Conservation (phyloP, 2,797 vertebrate species). For the Gymnocypris eckloni region DNA sequence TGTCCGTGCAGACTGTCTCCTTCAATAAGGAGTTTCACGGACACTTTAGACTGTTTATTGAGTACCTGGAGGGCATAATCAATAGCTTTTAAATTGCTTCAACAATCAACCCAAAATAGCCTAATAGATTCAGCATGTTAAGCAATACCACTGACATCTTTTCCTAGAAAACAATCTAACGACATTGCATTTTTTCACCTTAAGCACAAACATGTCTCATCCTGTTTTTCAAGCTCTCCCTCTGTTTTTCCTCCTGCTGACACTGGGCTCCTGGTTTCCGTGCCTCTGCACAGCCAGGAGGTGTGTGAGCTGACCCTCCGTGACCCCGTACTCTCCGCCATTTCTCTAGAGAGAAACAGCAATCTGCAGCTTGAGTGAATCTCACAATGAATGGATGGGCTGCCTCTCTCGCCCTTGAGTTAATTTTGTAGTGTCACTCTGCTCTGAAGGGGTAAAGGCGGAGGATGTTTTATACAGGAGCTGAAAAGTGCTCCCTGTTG, state of each 20-base stretch:
- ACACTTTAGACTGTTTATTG: slow-evolving; percentile 48
- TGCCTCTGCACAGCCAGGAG: slow-evolving; percentile 65
- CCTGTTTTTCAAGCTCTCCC: slow-evolving; percentile 72
- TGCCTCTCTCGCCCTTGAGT: slow-evolving; percentile 58
- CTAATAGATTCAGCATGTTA: slow-evolving; percentile 55
- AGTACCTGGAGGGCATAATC: slow-evolving; percentile 53
- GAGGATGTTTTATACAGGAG: slow-evolving; percentile 42
- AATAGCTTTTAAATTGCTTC: slow-evolving; percentile 62
- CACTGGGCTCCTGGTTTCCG: slow-evolving; percentile 67
- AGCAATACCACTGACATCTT: slow-evolving; percentile 49
- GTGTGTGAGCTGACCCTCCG: slow-evolving; percentile 71
- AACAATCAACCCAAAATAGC: slow-evolving; percentile 54
- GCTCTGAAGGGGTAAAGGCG: slow-evolving; percentile 47
- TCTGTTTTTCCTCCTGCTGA: slow-evolving; percentile 66
- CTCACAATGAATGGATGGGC: slow-evolving; percentile 51
- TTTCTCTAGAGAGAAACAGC: slow-evolving; percentile 61
- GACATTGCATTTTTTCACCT: slow-evolving; percentile 27
- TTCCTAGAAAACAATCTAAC: slow-evolving; percentile 35
- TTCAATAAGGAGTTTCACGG: slow-evolving; percentile 48
- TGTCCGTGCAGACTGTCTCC: slow-evolving; percentile 37
- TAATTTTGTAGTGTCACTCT: slow-evolving; percentile 61
- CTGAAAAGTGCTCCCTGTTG: slow-evolving; percentile 59
- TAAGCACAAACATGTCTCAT: slow-evolving; percentile 66
- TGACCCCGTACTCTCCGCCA: slow-evolving; percentile 64
- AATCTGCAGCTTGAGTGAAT: slow-evolving; percentile 53